Evolutionary conservation across 2,797 vertebrate species (phyloP).

Genomic region (Melanogrammus aeglefinus): DNA sequence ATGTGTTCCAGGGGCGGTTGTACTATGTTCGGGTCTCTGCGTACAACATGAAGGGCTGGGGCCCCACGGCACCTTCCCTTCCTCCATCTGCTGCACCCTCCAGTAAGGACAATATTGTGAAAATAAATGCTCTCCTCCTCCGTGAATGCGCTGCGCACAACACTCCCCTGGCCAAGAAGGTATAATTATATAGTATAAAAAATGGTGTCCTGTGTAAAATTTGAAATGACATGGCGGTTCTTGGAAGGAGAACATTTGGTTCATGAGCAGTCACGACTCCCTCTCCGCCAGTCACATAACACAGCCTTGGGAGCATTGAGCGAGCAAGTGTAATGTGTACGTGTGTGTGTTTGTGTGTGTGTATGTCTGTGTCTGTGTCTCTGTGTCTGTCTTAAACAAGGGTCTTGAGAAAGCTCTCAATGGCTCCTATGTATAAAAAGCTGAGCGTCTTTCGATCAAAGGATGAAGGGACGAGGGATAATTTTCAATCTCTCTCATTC

Average conservation of each 20-base stretch:
- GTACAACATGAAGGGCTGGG: constrained; percentile 97
- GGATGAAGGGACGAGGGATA: neutral
- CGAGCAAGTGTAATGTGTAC: no score
- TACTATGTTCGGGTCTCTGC: constrained; percentile 88
- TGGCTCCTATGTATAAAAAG: neutral
- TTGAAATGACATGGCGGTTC: neutral
- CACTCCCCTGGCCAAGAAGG: no score
- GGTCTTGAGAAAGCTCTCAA: neutral
- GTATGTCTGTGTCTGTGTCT: neutral
- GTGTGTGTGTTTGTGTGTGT: constrained; percentile 4
- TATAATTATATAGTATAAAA: no score
- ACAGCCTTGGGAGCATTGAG: constrained; percentile 35
- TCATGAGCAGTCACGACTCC: constrained; percentile 45
- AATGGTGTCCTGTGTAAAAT: neutral
- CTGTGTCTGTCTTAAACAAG: constrained; percentile 4
- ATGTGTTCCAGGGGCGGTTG: constrained; percentile 76
- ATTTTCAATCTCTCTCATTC: neutral
- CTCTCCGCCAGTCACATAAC: constrained; percentile 12
- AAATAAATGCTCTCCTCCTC: neutral
- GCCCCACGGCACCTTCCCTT: constrained; percentile 76
- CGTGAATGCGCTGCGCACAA: neutral
- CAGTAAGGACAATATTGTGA: constrained; percentile 73
- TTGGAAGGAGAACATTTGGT: constrained; percentile 18
- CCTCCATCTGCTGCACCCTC: constrained; percentile 87
- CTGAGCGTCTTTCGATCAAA: neutral